Evolutionary conservation across 2,113 vertebrate species (phyloP).

Genomic region (Leucoraja erinaceus): DNA sequence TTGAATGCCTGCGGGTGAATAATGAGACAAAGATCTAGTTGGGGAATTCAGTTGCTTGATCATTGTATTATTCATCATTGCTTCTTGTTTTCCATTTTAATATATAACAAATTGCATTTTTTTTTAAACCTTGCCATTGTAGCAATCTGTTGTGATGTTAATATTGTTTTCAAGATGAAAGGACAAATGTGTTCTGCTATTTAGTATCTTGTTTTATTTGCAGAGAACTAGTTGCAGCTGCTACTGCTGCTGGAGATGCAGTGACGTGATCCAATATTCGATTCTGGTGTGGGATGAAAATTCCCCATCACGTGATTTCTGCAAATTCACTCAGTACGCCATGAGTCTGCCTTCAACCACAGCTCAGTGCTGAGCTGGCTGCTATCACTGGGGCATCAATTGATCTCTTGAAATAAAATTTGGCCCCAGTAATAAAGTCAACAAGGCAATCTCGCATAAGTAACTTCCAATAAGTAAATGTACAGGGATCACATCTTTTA

Average conservation of each 20-base stretch:
- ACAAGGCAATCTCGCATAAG: neutral
- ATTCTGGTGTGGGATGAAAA: neutral
- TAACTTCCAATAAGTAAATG: neutral
- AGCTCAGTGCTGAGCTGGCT: neutral
- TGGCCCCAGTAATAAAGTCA: neutral
- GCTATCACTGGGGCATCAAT: neutral
- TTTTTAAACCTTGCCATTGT: neutral
- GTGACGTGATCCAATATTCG: too few relatives aligned
- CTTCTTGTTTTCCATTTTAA: slow-evolving; percentile 29
- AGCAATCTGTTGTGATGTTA: neutral
- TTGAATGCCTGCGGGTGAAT: slow-evolving; percentile 8
- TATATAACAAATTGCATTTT: neutral
- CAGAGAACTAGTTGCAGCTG: neutral
- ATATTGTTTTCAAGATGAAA: slow-evolving; percentile 13
- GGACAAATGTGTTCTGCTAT: slow-evolving; percentile 25
- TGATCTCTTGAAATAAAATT: slow-evolving; percentile 1
- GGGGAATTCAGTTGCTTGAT: neutral
- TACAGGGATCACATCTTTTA: neutral
- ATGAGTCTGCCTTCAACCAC: neutral
- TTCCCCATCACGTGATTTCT: neutral
- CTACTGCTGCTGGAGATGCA: too few relatives aligned
- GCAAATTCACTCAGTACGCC: neutral
- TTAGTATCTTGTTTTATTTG: slow-evolving; percentile 4
- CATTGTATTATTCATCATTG: slow-evolving; percentile 26
- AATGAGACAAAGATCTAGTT: neutral